A percentile compares a stretch with the other conserved stretches of the same genome.
phyloP scores from a whole-genome alignment of 1,140 invertebrate genomes.

The Brachionus plicatilis region DNA sequence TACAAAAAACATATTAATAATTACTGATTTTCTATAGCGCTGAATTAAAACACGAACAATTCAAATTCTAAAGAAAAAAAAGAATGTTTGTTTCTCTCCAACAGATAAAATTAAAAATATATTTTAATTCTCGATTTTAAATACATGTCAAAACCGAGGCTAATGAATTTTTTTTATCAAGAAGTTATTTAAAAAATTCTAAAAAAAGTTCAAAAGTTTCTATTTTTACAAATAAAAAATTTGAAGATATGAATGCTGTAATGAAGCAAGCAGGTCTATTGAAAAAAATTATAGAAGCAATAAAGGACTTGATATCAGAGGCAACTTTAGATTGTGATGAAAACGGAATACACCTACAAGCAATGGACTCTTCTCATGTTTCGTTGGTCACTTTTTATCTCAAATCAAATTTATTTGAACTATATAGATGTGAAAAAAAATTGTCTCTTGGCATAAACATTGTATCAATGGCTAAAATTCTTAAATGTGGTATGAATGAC shows the following conservation, averaged over 20 bases:
- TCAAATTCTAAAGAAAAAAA: too few relatives aligned
- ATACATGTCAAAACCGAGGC: too few relatives aligned
- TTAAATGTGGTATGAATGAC: constrained; percentile 89
- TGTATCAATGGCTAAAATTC: constrained; percentile 85
- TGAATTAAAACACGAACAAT: too few relatives aligned
- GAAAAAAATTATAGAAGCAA: constrained; percentile 96
- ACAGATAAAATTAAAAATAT: too few relatives aligned
- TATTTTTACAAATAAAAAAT: background rate
- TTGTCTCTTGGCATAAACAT: constrained; percentile 96
- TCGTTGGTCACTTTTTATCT: constrained; percentile 88
- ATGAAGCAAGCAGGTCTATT: constrained; percentile 79
- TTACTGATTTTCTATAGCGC: too few relatives aligned
- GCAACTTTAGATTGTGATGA: constrained; percentile 94
- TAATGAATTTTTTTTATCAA: too few relatives aligned
- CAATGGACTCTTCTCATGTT: constrained; percentile 99
- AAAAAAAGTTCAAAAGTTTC: background rate
- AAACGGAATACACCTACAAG: constrained; percentile 83
- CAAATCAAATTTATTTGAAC: constrained; percentile 91
- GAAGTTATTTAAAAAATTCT: too few relatives aligned
- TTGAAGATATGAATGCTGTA: constrained; percentile 54
- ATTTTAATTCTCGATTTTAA: too few relatives aligned
- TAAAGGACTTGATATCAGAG: constrained; percentile 96
- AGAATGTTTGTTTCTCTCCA: too few relatives aligned
- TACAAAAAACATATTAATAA: too few relatives aligned
- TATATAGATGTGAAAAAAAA: constrained; percentile 94